Base-by-base conservation (phyloP, 2,797 vertebrate genomes). In the Sebastiscus tertius region DNA sequence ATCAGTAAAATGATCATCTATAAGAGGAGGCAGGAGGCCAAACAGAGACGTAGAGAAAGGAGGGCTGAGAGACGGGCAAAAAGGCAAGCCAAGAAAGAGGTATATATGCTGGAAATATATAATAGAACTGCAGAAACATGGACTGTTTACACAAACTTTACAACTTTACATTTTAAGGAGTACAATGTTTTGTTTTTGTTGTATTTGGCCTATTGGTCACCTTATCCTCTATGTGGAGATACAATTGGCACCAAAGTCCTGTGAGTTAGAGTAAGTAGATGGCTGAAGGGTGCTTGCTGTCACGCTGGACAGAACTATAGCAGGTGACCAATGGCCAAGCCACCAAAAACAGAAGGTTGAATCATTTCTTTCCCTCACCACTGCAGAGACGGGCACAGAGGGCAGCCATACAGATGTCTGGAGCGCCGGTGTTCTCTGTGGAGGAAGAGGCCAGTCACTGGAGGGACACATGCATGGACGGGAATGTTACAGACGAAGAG, bases 21-120 rank as follows among this genome's bases (percentile, higher is more conserved):
- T 86, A 99, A 99, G 90, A 97, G 95, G 88, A 97, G 97, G 82
- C 95, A 96, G 69, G 94, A 98, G 79, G 96, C 94, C 80, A 98
- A 97, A 90, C 93, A 96, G 91, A 96, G 94, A 82, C 93, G 95
- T 8, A 87, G 92, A 89, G 92, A 96, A 84, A 94, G 34, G 61
- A 94, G 94, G 73, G 96, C 95, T 52, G 92, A 96, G 86, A 96
- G 96, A 87, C 95, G 93, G 75, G 94, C 91, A 0, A 95, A 91
- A 89, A 97, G 95, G 78, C 93, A 95, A 70, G 94, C 94, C 80
- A 95, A 94, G 85, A 94, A 93, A 92, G 93, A 94, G 88, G 95
- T 96, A 77, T n/a, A 82, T 61, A 8, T 64, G 6, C 13, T 52
- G 24, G 2, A 64, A 69, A 58, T 68, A 20, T 62, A 20, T 10